Conservation (phyloP, 2,113 vertebrate genomes). For the Hypanus sabinus region DNA sequence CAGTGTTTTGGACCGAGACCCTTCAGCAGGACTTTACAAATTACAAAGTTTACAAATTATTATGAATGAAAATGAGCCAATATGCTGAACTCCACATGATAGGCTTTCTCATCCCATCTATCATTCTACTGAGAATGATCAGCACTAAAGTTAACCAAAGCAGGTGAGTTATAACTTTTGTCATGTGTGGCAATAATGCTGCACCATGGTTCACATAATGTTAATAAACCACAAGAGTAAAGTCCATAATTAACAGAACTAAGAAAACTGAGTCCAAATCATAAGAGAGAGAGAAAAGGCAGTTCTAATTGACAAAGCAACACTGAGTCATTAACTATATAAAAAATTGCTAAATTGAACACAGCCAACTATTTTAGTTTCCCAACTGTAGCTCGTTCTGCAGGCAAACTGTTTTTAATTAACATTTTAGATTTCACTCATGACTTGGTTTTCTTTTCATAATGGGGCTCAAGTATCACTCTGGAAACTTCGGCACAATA, state of each 20-base stretch:
- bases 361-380: not conserved
- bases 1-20: too few species aligned
- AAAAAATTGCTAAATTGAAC: not conserved
- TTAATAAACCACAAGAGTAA: not conserved
- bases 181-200: not conserved
- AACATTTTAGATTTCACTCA: not conserved
- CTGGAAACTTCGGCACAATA: too few species aligned
- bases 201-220: not conserved
- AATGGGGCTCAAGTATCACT: too few species aligned
- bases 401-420: not conserved
- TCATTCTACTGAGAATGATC: not conserved
- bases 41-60: too few species aligned
- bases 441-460: not conserved
- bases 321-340: not conserved
- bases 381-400: not conserved
- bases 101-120: not conserved
- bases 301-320: not conserved
- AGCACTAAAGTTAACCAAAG: not conserved
- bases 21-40: too few species aligned
- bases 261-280: not conserved
- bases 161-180: not conserved
- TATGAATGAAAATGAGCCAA: not conserved
- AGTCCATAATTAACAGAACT: not conserved
- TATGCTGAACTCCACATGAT: not conserved
- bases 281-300: not conserved